phyloP scores from a whole-genome alignment of 2,888 invertebrate species.

The Dexiosoma caninum region DNA sequence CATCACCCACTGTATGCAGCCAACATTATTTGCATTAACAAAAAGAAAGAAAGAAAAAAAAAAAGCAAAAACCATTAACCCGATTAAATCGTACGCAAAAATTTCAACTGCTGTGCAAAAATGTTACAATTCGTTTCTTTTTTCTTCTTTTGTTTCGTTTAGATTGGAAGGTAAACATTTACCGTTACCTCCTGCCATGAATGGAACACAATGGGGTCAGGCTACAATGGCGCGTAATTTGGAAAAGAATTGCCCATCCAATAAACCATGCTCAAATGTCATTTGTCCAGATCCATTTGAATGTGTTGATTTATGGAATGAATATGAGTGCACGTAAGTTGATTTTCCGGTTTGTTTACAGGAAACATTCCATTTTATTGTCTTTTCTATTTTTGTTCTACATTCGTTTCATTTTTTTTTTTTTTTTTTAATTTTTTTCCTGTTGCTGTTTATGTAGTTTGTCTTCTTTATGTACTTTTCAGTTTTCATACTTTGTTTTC shows the following conservation, averaged over 20 bases:
- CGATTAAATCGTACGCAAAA: not conserved
- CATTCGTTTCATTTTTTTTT: not conserved
- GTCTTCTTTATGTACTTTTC: constrained; percentile 32
- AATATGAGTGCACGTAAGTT: constrained; percentile 98
- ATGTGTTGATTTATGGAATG: constrained; percentile 98
- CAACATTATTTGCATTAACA: not conserved
- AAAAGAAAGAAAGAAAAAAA: not conserved
- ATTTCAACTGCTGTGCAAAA: not conserved
- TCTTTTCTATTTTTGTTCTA: no score
- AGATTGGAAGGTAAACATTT: constrained; percentile 96
- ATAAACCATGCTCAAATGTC: constrained; percentile 95
- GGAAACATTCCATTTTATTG: no score
- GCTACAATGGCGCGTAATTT: constrained; percentile 95
- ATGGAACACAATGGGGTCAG: constrained; percentile 96
- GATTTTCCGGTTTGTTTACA: not conserved
- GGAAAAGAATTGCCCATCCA: constrained; percentile 94
- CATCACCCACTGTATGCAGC: not conserved
- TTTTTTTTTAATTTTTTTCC: no score
- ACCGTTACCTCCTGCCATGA: constrained; percentile 95
- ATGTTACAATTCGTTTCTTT: not conserved
- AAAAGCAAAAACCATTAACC: not conserved
- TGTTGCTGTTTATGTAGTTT: constrained; percentile 37
- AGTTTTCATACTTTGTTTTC: constrained; percentile 12
- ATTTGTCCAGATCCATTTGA: constrained; percentile 96
- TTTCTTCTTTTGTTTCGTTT: constrained; percentile 66